Base-by-base conservation (phyloP, 1,140 invertebrate genomes). In the Nephotettix cincticeps region DNA sequence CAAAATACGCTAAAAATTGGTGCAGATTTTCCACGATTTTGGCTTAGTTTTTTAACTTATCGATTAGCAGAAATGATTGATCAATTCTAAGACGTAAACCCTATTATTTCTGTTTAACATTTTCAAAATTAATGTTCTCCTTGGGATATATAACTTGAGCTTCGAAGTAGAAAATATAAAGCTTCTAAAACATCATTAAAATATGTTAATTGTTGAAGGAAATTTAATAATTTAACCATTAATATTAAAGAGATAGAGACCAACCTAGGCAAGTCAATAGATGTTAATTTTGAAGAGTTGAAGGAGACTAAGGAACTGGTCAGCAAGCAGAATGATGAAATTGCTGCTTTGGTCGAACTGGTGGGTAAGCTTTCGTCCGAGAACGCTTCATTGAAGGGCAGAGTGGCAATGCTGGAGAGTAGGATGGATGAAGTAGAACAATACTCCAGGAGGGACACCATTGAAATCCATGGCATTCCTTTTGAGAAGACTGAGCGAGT, bases 391-490 rank as follows among this genome's bases (percentile, higher is more conserved):
- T 27, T 65, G 9, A 28, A 27, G 29, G 11, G 29, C 13, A 17
- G 21, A 36, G 30, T 65, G 27, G 21, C 3, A 19, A 14, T 9
- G 11, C 27, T 65, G 4, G 63, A 65, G 27, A 6, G 14, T 6
- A 4, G 63, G 11, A 27, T 65, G 21, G 63, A 65, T 13, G 63
- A 65, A 13, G 14, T 28, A 14, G 63, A 65, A 21, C 63, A 65
- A 27, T 65, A 65, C 21, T 65, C 63, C 11, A 28, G 63, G n/a
- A 28, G 63, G 4, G 29, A 65, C 21, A 28, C 63, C 9, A 11
- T 65, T 11, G 63, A 65, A 28, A 28, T 65, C 9, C 63, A 65
- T 11, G 63, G 63, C 3, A 36, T 65, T 13, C 63, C 63, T 4
- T 9, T 9, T 13, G 27, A 17, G 27, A 65, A 30, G 14, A 27